phyloP scores from a whole-genome alignment of 2,113 vertebrate species.

The Onychostruthus taczanowskii region DNA sequence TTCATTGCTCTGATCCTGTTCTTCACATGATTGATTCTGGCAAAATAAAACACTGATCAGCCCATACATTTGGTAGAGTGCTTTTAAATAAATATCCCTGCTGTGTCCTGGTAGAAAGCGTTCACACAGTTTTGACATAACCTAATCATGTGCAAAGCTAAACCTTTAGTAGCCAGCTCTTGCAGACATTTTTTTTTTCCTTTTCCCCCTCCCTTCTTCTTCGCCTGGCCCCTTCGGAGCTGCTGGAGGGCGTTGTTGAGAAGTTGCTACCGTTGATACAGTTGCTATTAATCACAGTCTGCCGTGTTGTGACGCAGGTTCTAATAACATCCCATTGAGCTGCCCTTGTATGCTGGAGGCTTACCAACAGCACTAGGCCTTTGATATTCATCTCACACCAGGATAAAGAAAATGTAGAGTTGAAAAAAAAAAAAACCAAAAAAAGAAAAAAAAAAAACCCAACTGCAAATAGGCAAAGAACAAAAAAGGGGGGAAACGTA shows the following conservation, averaged over 20 bases:
- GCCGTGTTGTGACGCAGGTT: conserved; percentile 76
- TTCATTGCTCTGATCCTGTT: conserved; percentile 1
- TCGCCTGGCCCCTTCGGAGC: conserved; percentile 44
- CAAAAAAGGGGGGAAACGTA: conserved; percentile 73
- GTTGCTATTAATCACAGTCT: conserved; percentile 78
- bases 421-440: conserved; percentile 48
- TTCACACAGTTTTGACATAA: background rate
- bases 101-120: background rate
- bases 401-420: conserved; percentile 85
- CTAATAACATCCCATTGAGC: conserved; percentile 81
- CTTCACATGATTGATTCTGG: background rate
- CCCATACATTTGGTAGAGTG: background rate
- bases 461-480: conserved; percentile 75
- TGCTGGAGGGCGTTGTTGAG: conserved; percentile 66
- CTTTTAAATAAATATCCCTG: conserved; percentile 29
- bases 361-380: conserved; percentile 79
- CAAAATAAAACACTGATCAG: conserved; percentile 34
- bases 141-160: conserved; percentile 2
- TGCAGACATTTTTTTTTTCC: background rate
- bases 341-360: conserved; percentile 80
- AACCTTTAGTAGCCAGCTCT: conserved; percentile 11
- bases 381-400: conserved; percentile 91
- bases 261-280: conserved; percentile 73
- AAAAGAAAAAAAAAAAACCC: conserved; percentile 35
- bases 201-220: background rate